These are phyloP conservation scores for Drosophila mimica DNA, from an alignment of 2,888 invertebrate genomes.

Conservation along the genomic window DNA sequence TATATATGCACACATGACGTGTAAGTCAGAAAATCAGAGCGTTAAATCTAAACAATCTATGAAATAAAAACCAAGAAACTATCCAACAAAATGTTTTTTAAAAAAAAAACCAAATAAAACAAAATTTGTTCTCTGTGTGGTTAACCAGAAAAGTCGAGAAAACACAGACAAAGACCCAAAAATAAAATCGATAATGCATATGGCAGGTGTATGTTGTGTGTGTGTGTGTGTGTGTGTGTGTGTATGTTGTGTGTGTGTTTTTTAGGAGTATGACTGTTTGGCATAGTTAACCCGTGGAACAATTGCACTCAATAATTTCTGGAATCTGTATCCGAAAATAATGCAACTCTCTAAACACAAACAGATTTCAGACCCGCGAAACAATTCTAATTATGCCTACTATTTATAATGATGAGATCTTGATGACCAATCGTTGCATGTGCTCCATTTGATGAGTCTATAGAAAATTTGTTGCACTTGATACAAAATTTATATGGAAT, in stretches of 20 bases:
- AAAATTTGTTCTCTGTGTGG: constrained; percentile 54
- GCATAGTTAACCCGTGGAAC: constrained; percentile 41
- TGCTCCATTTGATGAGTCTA: neutral
- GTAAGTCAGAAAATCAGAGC: constrained; percentile 58
- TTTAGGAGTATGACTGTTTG: constrained; percentile 21
- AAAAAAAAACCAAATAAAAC: constrained; percentile 10
- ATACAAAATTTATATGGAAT: neutral
- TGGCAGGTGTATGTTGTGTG: constrained; percentile 50
- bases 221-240: constrained; percentile 13
- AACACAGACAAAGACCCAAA: constrained; percentile 61
- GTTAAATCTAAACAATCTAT: constrained; percentile 68
- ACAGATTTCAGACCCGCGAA: constrained; percentile 14
- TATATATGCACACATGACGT: constrained; percentile 60
- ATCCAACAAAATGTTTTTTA: constrained; percentile 17
- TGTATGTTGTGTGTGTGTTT: neutral
- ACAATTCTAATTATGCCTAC: constrained; percentile 2
- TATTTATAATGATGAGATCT: constrained; percentile 23
- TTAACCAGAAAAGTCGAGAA: constrained; percentile 60
- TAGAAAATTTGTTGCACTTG: neutral
- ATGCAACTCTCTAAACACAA: constrained; percentile 22
- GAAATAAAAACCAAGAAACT: constrained; percentile 16
- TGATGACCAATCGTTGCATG: constrained; percentile 14
- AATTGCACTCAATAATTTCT: constrained; percentile 66
- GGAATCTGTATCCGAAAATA: constrained; percentile 46
- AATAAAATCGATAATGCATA: constrained; percentile 63